Conservation (phyloP, 2,888 invertebrate species). For the Drosophila kambysellisi region DNA sequence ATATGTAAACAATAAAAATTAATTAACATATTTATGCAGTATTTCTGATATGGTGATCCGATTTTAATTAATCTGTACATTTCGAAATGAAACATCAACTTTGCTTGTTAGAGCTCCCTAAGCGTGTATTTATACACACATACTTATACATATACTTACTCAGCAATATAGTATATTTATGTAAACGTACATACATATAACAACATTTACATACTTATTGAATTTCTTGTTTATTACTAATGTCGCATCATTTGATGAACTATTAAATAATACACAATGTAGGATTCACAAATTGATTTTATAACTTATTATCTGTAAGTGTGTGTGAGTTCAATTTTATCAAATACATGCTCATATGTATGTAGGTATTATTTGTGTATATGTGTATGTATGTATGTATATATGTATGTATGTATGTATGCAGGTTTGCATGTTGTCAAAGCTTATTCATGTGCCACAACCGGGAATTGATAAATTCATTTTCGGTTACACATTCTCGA, state of each 20-base stretch:
- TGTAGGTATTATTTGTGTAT: not conserved
- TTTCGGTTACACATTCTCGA: not conserved
- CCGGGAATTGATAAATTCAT: conserved; percentile 29
- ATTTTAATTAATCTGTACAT: not conserved
- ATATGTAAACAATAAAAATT: not conserved
- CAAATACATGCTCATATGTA: conserved; percentile 9
- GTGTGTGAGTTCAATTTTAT: conserved; percentile 6
- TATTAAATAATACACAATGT: conserved; percentile 55
- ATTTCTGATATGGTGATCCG: not conserved
- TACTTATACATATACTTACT: not conserved
- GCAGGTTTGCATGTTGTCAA: not conserved
- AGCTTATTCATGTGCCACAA: conserved; percentile 37
- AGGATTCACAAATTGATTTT: conserved; percentile 46
- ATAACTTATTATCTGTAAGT: conserved; percentile 43
- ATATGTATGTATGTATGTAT: conserved; percentile 20
- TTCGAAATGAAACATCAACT: not conserved
- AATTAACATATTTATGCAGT: not conserved
- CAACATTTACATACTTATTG: conserved; percentile 29
- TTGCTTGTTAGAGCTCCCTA: not conserved
- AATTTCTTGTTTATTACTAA: conserved; percentile 56
- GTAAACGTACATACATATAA: not conserved
- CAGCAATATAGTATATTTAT: not conserved
- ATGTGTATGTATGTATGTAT: conserved; percentile 11
- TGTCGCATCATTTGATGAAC: conserved; percentile 55
- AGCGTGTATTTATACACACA: not conserved